Evolutionary conservation across 1,140 invertebrate species (phyloP), one percentile per base, ranked within the genome.

Genomic region (Chironomus tepperi): DNA sequence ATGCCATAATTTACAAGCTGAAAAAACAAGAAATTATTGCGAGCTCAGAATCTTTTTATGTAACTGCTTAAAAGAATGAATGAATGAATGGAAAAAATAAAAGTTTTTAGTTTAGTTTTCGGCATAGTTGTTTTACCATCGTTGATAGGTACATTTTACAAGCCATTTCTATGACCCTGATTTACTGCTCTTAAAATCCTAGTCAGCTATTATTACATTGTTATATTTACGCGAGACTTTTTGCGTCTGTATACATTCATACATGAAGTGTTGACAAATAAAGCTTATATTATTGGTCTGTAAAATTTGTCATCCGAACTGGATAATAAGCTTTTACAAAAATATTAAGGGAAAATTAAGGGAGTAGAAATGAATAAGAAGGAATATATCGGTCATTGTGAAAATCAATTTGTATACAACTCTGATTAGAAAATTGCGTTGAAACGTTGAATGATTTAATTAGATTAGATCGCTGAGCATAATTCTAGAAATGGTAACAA

Each of bases 11-110:
- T 47, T 47, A 47, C 43, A 47, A 47, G 43, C 43, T 47, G 43
- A 47, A 47, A 47, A 47, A 47, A 47, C 43, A 47, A 47, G 43
- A 47, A 47, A 47, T 47, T 47, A 47, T 47, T 47, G 43, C 43
- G 43, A 47, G 43, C 43, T 47, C 43, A 47, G 43, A 47, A 47
- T 47, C 43, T 47, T 47, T 47, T 47, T 47, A 47, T 47, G 43
- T 47, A 47, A 47, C 43, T 47, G 43, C 43, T 47, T 47, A 15
- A 47, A 47, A 47, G 43, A 47, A 47, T 47, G 7, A 47, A 34
- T 34, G 24, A 34, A 34, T 34, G 24, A 34, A 34, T 34, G 24
- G 24, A 34, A 5, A 47, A 47, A 47, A 47, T 47, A 47, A 47
- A 47, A 47, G 43, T 47, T 47, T 47, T 47, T 47, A 10, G 43